Percentiles rank a stretch among this genome's conserved stretches.
These are phyloP conservation scores for Odontomachus brunneus DNA, from an alignment of 1,140 invertebrate species.

Conservation along the genomic window DNA sequence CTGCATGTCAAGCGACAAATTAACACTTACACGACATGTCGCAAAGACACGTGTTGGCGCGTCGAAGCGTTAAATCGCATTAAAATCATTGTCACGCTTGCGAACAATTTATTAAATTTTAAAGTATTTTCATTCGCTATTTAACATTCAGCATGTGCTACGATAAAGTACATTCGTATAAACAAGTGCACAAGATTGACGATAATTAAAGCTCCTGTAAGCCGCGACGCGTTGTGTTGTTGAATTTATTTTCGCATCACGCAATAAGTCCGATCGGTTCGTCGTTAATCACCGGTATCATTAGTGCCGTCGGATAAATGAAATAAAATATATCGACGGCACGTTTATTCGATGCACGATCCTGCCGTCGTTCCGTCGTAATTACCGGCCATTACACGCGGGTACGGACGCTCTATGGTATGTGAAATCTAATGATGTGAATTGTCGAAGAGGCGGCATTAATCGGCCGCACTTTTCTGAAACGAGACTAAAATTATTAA, in stretches of 20 bases:
- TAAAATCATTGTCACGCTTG: too few species aligned
- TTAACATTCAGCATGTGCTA: not conserved
- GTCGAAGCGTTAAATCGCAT: too few species aligned
- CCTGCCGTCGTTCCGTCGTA: not conserved
- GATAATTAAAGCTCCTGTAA: constrained; percentile 27
- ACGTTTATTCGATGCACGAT: constrained; percentile 22
- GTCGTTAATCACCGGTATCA: constrained; percentile 52
- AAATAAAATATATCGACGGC: constrained; percentile 48
- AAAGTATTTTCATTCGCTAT: constrained; percentile 4
- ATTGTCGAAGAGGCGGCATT: constrained; percentile 24
- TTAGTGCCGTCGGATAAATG: constrained; percentile 41
- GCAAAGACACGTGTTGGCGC: too few species aligned
- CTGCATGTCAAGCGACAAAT: too few species aligned
- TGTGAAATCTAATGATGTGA: constrained; percentile 45
- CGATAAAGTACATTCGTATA: not conserved
- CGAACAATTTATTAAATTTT: not conserved
- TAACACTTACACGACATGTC: too few species aligned
- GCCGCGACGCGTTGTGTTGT: constrained; percentile 16
- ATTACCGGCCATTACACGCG: constrained; percentile 3
- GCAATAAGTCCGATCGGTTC: constrained; percentile 45
- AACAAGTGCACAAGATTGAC: constrained; percentile 22
- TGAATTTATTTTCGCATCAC: constrained; percentile 50
- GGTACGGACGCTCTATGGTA: not conserved
- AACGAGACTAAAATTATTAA: constrained; percentile 32
- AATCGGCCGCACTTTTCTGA: constrained; percentile 32